These are phyloP conservation scores for Keiferia lycopersicella DNA, from an alignment of 2,888 invertebrate genomes.

Conservation along the genomic window DNA sequence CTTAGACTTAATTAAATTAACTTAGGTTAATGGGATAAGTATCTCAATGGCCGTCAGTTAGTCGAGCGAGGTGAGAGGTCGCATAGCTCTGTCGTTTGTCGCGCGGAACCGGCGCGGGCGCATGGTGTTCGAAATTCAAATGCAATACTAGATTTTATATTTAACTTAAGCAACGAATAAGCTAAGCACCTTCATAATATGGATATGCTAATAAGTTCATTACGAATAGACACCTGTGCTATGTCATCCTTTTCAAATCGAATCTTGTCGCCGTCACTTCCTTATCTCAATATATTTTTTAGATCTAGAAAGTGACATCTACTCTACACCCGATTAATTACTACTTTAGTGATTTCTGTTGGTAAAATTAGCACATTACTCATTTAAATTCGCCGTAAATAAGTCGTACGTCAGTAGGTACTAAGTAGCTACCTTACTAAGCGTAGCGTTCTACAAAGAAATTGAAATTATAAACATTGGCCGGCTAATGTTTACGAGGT, in stretches of 20 bases:
- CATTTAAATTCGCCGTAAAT: background rate
- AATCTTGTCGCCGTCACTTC: too few relatives aligned
- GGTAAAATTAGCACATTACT: background rate
- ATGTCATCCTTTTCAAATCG: too few relatives aligned
- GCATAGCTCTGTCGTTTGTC: slow-evolving; percentile 27
- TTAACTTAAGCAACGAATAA: background rate
- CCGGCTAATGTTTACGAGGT: slow-evolving; percentile 35
- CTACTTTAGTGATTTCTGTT: background rate
- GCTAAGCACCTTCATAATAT: too few relatives aligned
- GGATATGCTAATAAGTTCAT: too few relatives aligned
- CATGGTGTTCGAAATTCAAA: slow-evolving; percentile 26
- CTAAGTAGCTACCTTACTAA: background rate
- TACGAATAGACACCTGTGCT: too few relatives aligned
- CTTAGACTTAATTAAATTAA: slow-evolving; percentile 33
- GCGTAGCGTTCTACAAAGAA: slow-evolving; percentile 28
- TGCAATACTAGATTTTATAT: background rate
- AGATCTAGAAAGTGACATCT: too few relatives aligned
- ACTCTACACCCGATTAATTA: too few relatives aligned
- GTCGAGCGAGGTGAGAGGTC: slow-evolving; percentile 56
- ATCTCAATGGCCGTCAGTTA: slow-evolving; percentile 49
- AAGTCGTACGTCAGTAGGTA: background rate
- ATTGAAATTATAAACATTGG: slow-evolving; percentile 36
- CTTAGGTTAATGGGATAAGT: slow-evolving; percentile 47
- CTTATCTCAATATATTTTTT: too few relatives aligned
- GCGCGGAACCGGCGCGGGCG: slow-evolving; percentile 26